phyloP scores from a whole-genome alignment of 2,113 vertebrate species.

The Petrocephalus microphthalmus region DNA sequence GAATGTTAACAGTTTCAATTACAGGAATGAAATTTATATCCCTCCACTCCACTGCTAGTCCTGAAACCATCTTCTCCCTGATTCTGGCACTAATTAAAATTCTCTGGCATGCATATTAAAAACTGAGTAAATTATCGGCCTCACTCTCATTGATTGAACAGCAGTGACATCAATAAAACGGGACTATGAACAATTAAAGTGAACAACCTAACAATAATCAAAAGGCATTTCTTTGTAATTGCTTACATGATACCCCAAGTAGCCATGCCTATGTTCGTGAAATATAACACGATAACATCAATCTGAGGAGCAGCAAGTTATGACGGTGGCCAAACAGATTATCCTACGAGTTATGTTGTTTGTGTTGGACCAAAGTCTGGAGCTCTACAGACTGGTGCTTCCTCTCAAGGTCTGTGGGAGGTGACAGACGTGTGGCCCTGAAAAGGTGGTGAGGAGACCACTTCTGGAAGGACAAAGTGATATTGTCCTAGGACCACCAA shows the following conservation, averaged over 20 bases:
- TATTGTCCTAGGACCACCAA: neutral
- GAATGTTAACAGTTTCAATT: neutral
- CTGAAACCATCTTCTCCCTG: neutral
- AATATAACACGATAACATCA: neutral
- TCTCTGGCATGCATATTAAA: neutral
- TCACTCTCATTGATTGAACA: neutral
- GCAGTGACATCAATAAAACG: neutral
- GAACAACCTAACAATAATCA: neutral
- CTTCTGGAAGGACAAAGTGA: neutral
- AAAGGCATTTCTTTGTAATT: neutral
- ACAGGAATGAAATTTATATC: neutral
- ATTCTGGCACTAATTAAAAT: neutral
- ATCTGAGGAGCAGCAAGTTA: neutral
- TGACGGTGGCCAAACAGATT: constrained; percentile 28
- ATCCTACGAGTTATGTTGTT: constrained; percentile 31
- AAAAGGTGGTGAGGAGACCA: neutral
- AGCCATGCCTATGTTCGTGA: neutral
- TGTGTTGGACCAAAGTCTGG: neutral
- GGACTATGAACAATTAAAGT: neutral
- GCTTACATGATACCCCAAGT: neutral
- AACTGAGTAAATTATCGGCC: neutral
- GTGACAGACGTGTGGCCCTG: neutral
- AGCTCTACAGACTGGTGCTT: neutral
- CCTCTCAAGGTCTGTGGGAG: neutral
- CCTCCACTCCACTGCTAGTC: neutral